A percentile compares a stretch with the other conserved stretches of the same genome.
phyloP scores from a whole-genome alignment of 2,888 invertebrate species.

The Orthonevra nobilis region DNA sequence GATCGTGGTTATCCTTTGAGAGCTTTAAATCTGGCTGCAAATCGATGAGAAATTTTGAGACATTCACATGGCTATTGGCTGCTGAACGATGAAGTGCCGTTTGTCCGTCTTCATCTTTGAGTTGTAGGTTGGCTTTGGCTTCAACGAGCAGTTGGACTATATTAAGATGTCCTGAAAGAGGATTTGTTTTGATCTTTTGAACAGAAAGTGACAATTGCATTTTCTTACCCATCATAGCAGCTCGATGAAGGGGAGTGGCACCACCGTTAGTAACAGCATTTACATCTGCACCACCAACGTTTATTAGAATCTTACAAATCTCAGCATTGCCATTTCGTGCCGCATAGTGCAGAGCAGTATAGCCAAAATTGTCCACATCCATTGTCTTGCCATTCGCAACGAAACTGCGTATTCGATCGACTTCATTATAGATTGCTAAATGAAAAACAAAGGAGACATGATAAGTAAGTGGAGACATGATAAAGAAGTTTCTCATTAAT shows the following conservation, averaged over 20 bases:
- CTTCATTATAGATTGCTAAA: slow-evolving; percentile 88
- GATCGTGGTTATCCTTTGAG: slow-evolving; percentile 80
- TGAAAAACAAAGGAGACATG: neutral
- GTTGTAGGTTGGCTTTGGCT: slow-evolving; percentile 83
- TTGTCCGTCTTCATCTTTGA: slow-evolving; percentile 89
- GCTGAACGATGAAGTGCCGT: slow-evolving; percentile 90
- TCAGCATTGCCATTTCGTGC: slow-evolving; percentile 88
- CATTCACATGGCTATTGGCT: slow-evolving; percentile 81
- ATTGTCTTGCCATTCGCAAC: slow-evolving; percentile 84
- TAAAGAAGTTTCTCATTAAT: too few species aligned
- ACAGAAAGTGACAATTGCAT: too few species aligned
- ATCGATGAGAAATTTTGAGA: slow-evolving; percentile 76
- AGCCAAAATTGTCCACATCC: slow-evolving; percentile 87
- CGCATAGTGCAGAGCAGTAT: slow-evolving; percentile 94
- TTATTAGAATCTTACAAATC: slow-evolving; percentile 86
- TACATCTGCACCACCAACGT: slow-evolving; percentile 85
- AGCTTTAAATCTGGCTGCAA: slow-evolving; percentile 76
- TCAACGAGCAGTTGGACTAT: slow-evolving; percentile 85
- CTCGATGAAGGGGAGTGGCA: slow-evolving; percentile 91
- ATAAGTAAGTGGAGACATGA: too few species aligned
- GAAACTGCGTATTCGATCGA: slow-evolving; percentile 83
- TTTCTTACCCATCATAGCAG: slow-evolving; percentile 86
- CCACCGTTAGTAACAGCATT: slow-evolving; percentile 89
- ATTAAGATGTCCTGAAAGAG: slow-evolving; percentile 83
- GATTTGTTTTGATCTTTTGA: too few species aligned